Conservation (phyloP, 2,888 invertebrate genomes). For the Caenorhabditis imperialis region DNA sequence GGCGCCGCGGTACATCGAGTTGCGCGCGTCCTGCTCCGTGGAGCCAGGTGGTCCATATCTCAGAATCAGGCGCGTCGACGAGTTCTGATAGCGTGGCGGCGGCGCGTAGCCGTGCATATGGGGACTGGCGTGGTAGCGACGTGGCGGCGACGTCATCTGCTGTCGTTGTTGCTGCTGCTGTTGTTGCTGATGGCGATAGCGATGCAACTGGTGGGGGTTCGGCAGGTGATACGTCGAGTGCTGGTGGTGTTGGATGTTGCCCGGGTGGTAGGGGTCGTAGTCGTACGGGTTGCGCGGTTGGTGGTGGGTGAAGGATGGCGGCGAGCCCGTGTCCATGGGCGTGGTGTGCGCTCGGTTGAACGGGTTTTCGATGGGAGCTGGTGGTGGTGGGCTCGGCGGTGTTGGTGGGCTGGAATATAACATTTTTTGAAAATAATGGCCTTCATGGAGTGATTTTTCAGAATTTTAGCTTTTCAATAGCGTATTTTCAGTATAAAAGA, state of each 20-base stretch:
- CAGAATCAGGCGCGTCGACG: slow-evolving; percentile 19
- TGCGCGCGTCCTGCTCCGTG: not conserved
- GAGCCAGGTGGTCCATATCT: slow-evolving; percentile 16
- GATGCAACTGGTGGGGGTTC: slow-evolving; percentile 17
- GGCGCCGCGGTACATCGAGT: not conserved
- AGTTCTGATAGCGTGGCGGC: not conserved
- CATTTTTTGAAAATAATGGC: too few relatives aligned
- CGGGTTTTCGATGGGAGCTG: slow-evolving; percentile 27
- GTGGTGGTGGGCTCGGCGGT: slow-evolving; percentile 10
- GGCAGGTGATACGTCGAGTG: slow-evolving; percentile 7
- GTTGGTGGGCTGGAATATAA: slow-evolving; percentile 18
- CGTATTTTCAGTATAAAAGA: too few relatives aligned
- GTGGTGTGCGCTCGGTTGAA: slow-evolving; percentile 14
- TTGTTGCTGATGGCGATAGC: slow-evolving; percentile 9
- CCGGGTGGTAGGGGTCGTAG: slow-evolving; percentile 1
- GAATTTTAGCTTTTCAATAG: too few relatives aligned
- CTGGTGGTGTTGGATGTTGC: too few relatives aligned
- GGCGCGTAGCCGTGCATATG: too few relatives aligned
- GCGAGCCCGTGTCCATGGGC: not conserved
- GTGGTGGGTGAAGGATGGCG: not conserved
- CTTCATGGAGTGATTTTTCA: too few relatives aligned
- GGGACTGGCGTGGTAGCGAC: not conserved
- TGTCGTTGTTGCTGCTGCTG: slow-evolving; percentile 1
- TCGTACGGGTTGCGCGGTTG: not conserved
- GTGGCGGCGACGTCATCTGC: slow-evolving; percentile 7